Conservation (phyloP, 2,888 invertebrate species). For the Spodoptera picta region DNA sequence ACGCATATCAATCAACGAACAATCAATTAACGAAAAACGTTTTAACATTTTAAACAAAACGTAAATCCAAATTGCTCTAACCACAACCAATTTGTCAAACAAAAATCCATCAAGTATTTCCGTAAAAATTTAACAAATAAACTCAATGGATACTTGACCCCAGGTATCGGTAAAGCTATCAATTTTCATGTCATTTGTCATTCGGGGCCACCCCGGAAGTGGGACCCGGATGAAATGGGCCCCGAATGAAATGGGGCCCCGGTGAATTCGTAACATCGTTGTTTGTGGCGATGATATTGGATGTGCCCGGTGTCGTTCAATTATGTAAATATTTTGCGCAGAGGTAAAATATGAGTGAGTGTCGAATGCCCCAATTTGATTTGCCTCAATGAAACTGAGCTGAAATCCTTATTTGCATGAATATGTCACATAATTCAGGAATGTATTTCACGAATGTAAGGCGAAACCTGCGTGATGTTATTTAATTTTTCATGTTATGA, state of each 20-base stretch:
- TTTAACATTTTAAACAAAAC: no score
- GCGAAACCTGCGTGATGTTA: no score
- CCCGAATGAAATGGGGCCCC: conserved; percentile 22
- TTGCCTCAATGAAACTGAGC: conserved; percentile 6
- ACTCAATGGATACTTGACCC: not conserved
- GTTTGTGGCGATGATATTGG: conserved; percentile 24
- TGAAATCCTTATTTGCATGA: not conserved
- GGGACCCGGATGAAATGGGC: conserved; percentile 18
- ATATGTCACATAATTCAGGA: no score
- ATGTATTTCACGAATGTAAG: no score
- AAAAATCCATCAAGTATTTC: not conserved
- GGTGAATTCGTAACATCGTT: conserved; percentile 26
- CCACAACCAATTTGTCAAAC: not conserved
- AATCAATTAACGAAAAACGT: no score
- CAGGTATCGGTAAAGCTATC: conserved; percentile 21
- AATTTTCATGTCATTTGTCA: conserved; percentile 39
- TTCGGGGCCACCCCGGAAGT: conserved; percentile 22
- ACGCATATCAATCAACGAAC: no score
- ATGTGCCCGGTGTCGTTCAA: conserved; percentile 23
- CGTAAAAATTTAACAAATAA: not conserved
- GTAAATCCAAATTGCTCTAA: not conserved
- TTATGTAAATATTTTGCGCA: conserved; percentile 24
- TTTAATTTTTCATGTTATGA: no score
- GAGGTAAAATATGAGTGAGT: not conserved
- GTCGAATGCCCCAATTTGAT: not conserved